Base-by-base conservation (phyloP, 2,797 vertebrate genomes). In the Bovichtus diacanthus region DNA sequence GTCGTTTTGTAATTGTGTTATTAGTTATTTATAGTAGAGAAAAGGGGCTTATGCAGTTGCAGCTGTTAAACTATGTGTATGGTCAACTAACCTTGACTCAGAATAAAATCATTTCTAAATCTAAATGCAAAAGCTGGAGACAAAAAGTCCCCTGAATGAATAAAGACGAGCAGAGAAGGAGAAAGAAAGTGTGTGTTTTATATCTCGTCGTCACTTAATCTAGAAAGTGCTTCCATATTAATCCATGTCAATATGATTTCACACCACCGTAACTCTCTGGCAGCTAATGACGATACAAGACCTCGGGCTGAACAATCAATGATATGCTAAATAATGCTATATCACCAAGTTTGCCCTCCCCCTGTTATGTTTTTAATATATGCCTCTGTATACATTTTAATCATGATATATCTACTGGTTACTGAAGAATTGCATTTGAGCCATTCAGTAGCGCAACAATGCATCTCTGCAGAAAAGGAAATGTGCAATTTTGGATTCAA, bases 221-320 rank as follows among this genome's bases (percentile, higher is more conserved):
- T 86, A 74, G 60, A 75, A 82, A 62, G 47, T 74, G 75, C 74
- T 84, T 36, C 50, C 56, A 62, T 80, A 86, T 79, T 76, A 83
- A 86, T 87, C 74, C 34, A 64, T 67, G 81, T 84, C 78, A 55
- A 62, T 83, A 66, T 80, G 67, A 88, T 90, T 94, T 92, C 76
- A 70, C 83, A 56, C 62, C 58, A 9, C 19, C n/a, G 46, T 72
- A 76, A 81, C 58, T 83, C 75, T 81, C 65, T 15, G 51, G 58
- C 68, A 64, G 79, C 72, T 44, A 60, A 21, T 71, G 78, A 81
- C 51, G 62, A 79, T 83, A 25, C 65, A 69, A 71, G 23, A 75
- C 71, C 49, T 61, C 19, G 0, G 34, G 62, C 56, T 72, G 63
- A 76, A 39, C 67, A 69, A 85, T 87, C 70, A 69, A 73, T 87